Conservation (phyloP, 1,140 invertebrate genomes). For the Acromyrmex echinatior region DNA sequence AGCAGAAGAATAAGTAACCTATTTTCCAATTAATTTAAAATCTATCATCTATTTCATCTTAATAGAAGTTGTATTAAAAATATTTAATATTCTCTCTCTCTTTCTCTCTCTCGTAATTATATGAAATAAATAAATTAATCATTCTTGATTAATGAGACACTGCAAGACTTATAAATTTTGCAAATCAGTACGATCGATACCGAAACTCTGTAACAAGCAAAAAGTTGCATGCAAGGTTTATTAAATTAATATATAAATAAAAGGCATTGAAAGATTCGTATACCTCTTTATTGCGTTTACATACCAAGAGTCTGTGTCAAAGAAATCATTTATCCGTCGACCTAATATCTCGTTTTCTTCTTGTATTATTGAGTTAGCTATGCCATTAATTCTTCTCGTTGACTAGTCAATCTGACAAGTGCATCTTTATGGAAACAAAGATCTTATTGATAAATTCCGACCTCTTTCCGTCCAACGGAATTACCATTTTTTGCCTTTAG, state of each 20-base stretch:
- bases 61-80: background rate
- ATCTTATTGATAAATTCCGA: slow-evolving; percentile 34
- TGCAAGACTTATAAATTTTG: background rate
- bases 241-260: slow-evolving; percentile 45
- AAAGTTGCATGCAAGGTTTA: slow-evolving; percentile 17
- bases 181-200: background rate
- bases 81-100: background rate
- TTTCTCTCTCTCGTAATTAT: background rate
- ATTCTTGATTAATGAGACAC: background rate
- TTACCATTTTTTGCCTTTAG: background rate
- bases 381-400: slow-evolving; percentile 43
- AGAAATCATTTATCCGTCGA: slow-evolving; percentile 33
- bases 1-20: background rate
- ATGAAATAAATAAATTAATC: background rate
- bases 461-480: background rate
- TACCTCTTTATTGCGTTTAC: slow-evolving; percentile 23
- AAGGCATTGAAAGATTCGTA: slow-evolving; percentile 2
- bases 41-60: background rate
- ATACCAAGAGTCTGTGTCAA: slow-evolving; percentile 2
- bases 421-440: slow-evolving; percentile 52
- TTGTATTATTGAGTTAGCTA: slow-evolving; percentile 43
- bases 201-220: slow-evolving; percentile 2
- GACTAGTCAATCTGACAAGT: slow-evolving; percentile 30
- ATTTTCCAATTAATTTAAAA: background rate
- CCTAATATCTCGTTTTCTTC: background rate